These are phyloP conservation scores for Pipra filicauda DNA, from an alignment of 2,113 vertebrate genomes.

Conservation along the genomic window DNA sequence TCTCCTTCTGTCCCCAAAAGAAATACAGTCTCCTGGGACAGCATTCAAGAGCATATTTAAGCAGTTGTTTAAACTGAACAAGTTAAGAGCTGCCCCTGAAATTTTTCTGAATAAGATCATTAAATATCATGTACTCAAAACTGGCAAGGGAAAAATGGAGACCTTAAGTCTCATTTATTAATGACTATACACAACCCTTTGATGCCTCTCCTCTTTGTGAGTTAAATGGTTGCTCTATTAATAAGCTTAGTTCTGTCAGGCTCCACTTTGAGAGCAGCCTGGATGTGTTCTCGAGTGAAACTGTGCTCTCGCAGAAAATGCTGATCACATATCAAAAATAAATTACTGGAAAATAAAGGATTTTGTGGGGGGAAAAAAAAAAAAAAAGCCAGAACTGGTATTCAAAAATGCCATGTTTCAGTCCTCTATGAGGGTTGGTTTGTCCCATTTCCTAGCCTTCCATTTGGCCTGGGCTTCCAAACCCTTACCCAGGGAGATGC, in stretches of 20 bases:
- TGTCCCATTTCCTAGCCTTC: neutral
- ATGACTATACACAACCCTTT: neutral
- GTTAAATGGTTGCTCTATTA: neutral
- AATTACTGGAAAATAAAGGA: neutral
- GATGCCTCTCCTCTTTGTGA: neutral
- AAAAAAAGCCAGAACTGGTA: neutral
- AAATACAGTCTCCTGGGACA: neutral
- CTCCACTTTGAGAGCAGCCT: neutral
- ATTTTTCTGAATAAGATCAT: neutral
- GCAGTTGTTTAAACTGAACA: slow-evolving; percentile 5
- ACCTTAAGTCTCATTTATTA: slow-evolving; percentile 5
- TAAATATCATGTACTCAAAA: slow-evolving; percentile 13
- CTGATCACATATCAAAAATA: neutral
- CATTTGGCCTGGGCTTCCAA: neutral
- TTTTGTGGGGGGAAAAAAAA: neutral
- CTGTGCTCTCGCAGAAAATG: neutral
- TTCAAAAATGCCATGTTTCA: neutral
- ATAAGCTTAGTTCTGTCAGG: neutral
- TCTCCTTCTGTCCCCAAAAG: neutral
- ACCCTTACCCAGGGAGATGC: neutral
- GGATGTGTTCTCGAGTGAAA: neutral
- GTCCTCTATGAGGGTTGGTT: neutral
- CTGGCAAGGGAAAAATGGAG: neutral
- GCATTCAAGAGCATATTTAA: neutral
- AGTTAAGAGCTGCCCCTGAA: slow-evolving; percentile 14